Evolutionary conservation across 1,140 invertebrate genomes (phyloP), one percentile per base, ranked within the genome.

Genomic region (Holotrichia oblita): DNA sequence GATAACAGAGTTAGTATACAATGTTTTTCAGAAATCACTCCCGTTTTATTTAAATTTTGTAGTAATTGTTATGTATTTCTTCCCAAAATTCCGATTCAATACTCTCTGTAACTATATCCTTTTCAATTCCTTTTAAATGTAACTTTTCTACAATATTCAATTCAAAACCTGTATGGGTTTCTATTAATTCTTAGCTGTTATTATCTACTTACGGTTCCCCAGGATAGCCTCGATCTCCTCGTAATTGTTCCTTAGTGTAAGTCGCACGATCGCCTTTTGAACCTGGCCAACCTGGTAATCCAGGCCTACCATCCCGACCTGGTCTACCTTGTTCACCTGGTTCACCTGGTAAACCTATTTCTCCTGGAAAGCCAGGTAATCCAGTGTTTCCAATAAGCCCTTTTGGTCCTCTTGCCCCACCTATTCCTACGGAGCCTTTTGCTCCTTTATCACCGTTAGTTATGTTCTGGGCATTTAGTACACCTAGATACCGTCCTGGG

Each of bases 271-370:
- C 86, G 40, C 92, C 92, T 79, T 89, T 88, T 17, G 84, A 79
- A n/a, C 92, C 93, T 4, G 89, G 86, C 48, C 80, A 77, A 27
- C 90, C 90, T 79, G 86, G 83, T 24, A 83, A 73, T 40, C 93
- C 94, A 80, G 90, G 85, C 78, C 84, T 81, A 81, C 90, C 91
- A 40, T 89, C 86, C 64, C 80, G 78, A 69, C 90, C 91, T n/a
- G 86, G 27, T 2, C 79, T 22, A 73, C 92, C 92, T 12, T 87
- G 84, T 9, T 83, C 55, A 42, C 91, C 91, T 22, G 48, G 40
- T 1, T 88, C 85, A 73, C 93, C 93, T 61, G 81, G 83, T 80
- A 89, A 86, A 55, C 94, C 94, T 85, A 91, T 91, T 0, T 80
- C 12, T 7, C 93, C 94, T 55, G 79, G 78, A 6, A 81, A 78